These are phyloP conservation scores for Sciurus carolinensis DNA, from an alignment of 2,797 vertebrate species.

Conservation along the genomic window DNA sequence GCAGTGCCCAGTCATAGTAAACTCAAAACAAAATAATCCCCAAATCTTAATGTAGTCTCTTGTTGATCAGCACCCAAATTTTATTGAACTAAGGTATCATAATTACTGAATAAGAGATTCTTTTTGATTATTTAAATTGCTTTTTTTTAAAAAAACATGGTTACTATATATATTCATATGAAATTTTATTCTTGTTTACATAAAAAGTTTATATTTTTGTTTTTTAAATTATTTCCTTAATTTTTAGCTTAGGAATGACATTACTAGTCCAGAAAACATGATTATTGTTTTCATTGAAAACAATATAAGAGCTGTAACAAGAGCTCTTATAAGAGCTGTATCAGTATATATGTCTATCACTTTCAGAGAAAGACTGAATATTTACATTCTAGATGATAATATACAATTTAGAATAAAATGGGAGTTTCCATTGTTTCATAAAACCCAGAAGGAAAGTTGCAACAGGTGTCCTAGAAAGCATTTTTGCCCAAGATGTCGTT, in stretches of 20 bases:
- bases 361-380: slow-evolving; percentile 45
- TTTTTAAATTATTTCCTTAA: slow-evolving; percentile 43
- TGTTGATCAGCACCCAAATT: neutral
- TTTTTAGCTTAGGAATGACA: slow-evolving; percentile 52
- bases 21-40: neutral
- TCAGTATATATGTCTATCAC: neutral
- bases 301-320: no score
- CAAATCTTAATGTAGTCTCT: neutral
- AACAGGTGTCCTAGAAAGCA: neutral
- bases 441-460: neutral
- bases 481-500: neutral
- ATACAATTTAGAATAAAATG: slow-evolving; percentile 31
- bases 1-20: neutral
- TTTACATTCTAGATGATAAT: slow-evolving; percentile 27
- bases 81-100: slow-evolving; percentile 27
- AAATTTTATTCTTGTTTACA: slow-evolving; percentile 48
- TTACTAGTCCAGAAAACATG: slow-evolving; percentile 24
- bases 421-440: slow-evolving; percentile 2
- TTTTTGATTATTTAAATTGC: slow-evolving; percentile 49
- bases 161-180: neutral
- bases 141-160: slow-evolving; percentile 6
- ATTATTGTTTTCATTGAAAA: slow-evolving; percentile 21
- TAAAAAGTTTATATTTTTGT: slow-evolving; percentile 1
- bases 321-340: slow-evolving; percentile 32
- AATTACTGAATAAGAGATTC: slow-evolving; percentile 17